Base-by-base conservation (phyloP, 2,113 vertebrate species). In the Meriones unguiculatus region DNA sequence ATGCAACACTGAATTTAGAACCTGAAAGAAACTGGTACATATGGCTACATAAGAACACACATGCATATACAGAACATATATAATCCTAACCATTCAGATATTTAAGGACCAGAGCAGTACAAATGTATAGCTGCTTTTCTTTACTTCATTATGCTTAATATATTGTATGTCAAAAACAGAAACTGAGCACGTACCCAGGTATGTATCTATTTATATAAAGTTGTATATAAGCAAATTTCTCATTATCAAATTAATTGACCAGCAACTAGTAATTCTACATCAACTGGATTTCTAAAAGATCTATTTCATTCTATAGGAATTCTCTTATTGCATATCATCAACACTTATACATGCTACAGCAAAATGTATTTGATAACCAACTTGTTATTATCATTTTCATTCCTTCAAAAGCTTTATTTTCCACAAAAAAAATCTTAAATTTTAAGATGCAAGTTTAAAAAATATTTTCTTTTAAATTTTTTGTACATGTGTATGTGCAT, bases 1-100 rank as follows among this genome's bases (percentile, higher is more conserved):
- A 99, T 98, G 98, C 98, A 98, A 98, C 96, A 96, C 15, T 97
- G 87, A 97, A 95, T 89, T 96, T 72, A 96, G 96, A 97, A 91
- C 57, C 91, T 90, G 30, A 93, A 95, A 97, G 94, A 97, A 41
- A 97, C 0, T 95, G 87, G 95, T 85, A 91, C 94, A 91, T 25
- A 78, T 50, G 75, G 24, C 96, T 93, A 96, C 82, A 96, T 97
- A 97, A 98, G 97, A 98, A 98, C 70, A 95, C 32, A 97, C 92
- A 90, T 57, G 96, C 54, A 97, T 91, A 98, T 93, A 96, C 97
- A 96, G 97, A 97, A 98, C 97, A 97, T 1, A 95, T 1, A 95
- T 98, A 98, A 98, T 98, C 97, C 98, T 64, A 97, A 90, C 90
- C 0, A 97, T 10, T 97, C 25, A 97, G 95, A 96, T 93, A 76